These are phyloP conservation scores for Athalia circularis DNA, from an alignment of 2,888 invertebrate genomes.

Conservation along the genomic window DNA sequence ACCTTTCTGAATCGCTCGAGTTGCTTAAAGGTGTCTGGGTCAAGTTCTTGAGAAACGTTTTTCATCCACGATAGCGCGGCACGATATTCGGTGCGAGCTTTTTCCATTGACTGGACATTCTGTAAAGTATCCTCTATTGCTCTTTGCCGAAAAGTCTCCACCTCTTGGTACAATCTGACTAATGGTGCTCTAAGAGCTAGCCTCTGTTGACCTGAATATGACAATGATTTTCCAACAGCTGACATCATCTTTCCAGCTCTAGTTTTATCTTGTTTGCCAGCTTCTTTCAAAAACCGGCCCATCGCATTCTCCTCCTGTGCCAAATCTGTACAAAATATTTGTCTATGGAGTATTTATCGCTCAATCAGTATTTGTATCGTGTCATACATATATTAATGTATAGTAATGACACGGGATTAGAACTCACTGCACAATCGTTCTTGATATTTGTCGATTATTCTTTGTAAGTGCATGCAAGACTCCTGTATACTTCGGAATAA, in stretches of 20 bases:
- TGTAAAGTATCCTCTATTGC: slow-evolving; percentile 95
- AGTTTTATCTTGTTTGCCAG: slow-evolving; percentile 91
- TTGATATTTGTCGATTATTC: slow-evolving; percentile 94
- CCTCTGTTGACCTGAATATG: slow-evolving; percentile 94
- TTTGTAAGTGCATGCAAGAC: slow-evolving; percentile 90
- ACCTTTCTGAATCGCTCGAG: slow-evolving; percentile 97
- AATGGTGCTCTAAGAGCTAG: slow-evolving; percentile 91
- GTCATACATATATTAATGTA: background rate
- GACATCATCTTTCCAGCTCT: slow-evolving; percentile 89
- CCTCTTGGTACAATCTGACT: slow-evolving; percentile 92
- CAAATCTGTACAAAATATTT: slow-evolving; percentile 76
- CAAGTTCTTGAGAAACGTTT: slow-evolving; percentile 94
- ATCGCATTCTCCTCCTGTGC: slow-evolving; percentile 97
- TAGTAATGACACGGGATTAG: background rate
- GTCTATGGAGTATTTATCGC: background rate
- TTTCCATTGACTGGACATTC: slow-evolving; percentile 96
- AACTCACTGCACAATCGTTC: slow-evolving; percentile 88
- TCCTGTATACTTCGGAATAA: slow-evolving; percentile 94
- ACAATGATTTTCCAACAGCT: slow-evolving; percentile 90
- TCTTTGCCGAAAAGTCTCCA: slow-evolving; percentile 97
- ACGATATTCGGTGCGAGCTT: slow-evolving; percentile 95
- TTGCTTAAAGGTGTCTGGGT: slow-evolving; percentile 97
- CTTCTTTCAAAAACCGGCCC: slow-evolving; percentile 95
- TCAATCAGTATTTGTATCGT: background rate
- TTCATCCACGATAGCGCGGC: slow-evolving; percentile 99